These are phyloP conservation scores for Luehdorfia chinensis DNA, from an alignment of 1,140 invertebrate species.

Conservation along the genomic window DNA sequence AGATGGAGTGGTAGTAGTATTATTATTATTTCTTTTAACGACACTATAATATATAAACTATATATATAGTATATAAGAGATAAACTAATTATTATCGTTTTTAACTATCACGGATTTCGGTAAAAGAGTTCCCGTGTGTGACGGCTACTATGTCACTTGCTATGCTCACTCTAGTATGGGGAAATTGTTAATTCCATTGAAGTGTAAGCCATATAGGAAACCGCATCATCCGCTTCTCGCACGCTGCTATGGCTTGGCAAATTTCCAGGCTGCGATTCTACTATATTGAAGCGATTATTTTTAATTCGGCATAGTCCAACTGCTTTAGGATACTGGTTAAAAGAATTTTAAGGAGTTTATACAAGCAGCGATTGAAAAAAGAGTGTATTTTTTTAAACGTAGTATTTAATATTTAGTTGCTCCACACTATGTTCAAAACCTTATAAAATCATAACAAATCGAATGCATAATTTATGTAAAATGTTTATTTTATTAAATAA, in stretches of 20 bases:
- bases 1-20: no score
- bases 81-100: no score
- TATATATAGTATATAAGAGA: no score
- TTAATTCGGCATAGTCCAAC: slow-evolving; percentile 29
- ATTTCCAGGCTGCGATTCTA: slow-evolving; percentile 48
- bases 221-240: slow-evolving; percentile 29
- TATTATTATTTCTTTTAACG: no score
- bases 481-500: no score
- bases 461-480: no score
- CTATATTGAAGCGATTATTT: slow-evolving; percentile 52
- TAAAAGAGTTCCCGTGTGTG: background rate
- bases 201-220: slow-evolving; percentile 40
- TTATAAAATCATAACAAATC: no score
- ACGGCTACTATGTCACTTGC: slow-evolving; percentile 8
- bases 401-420: no score
- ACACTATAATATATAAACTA: no score
- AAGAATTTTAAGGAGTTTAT: background rate
- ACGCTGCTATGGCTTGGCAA: slow-evolving; percentile 34
- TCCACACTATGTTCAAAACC: no score
- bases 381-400: no score
- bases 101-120: no score
- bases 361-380: background rate
- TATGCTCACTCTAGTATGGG: slow-evolving; percentile 15
- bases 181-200: slow-evolving; percentile 50
- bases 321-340: slow-evolving; percentile 5